Evolutionary conservation across 2,113 vertebrate genomes (phyloP).

Genomic region (Hemiscyllium ocellatum): DNA sequence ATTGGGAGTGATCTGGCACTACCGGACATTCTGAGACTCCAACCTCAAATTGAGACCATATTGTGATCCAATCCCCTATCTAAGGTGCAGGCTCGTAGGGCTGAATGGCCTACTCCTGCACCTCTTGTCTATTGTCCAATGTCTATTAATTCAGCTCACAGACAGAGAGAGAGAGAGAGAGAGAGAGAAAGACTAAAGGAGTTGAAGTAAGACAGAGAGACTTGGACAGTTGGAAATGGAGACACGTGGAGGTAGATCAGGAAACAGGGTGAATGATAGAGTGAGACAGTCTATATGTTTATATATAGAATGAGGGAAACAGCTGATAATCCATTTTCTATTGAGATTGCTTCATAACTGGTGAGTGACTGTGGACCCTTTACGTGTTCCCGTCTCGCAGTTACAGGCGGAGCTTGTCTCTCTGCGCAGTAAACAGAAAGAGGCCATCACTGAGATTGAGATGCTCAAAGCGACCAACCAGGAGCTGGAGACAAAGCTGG

Average conservation of each 20-base stretch:
- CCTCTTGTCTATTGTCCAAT: too few species aligned
- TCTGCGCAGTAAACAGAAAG: slow-evolving; percentile 46
- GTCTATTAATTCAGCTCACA: too few species aligned
- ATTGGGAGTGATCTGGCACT: too few species aligned
- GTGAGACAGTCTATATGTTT: background rate
- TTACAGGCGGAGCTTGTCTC: slow-evolving; percentile 52
- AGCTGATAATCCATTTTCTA: background rate
- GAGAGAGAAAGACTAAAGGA: background rate
- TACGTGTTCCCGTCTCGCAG: slow-evolving; percentile 43
- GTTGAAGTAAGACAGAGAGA: background rate
- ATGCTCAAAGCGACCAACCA: slow-evolving; percentile 50
- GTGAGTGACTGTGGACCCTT: background rate
- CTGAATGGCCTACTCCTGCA: too few species aligned
- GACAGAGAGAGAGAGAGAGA: too few species aligned
- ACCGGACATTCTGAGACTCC: too few species aligned
- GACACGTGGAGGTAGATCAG: background rate
- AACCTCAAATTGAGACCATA: too few species aligned
- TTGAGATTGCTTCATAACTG: background rate
- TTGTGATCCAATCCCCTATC: too few species aligned
- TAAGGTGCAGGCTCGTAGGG: too few species aligned
- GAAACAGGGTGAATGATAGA: background rate
- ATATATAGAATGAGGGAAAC: background rate
- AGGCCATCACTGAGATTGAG: slow-evolving; percentile 44
- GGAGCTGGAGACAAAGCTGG: slow-evolving; percentile 48
- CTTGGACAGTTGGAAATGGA: background rate